Percentiles rank a stretch among this genome's conserved stretches.
Conservation (phyloP, 2,797 vertebrate species). For the Pristis pectinata region DNA sequence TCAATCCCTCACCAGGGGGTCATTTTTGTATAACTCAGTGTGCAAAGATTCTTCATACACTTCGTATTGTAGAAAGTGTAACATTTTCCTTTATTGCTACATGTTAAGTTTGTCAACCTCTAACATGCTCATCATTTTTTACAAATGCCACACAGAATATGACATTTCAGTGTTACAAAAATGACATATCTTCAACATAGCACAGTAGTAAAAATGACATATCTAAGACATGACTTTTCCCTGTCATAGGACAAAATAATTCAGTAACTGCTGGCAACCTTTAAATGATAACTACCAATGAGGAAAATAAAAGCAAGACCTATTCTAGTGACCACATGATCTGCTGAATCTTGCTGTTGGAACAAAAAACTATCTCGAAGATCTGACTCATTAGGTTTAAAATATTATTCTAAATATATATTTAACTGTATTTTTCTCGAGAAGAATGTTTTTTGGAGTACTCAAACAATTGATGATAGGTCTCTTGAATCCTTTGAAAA, state of each 20-base stretch:
- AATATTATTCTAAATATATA: not conserved
- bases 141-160: conserved; percentile 22
- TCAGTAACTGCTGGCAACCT: conserved; percentile 13
- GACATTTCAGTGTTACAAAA: conserved; percentile 24
- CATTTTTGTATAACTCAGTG: not conserved
- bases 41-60: conserved; percentile 12
- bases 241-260: conserved; percentile 31
- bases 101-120: conserved; percentile 5
- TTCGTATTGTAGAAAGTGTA: not conserved
- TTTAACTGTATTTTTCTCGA: not conserved
- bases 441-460: not conserved
- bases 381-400: not conserved
- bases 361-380: conserved; percentile 20
- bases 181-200: conserved; percentile 23
- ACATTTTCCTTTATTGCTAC: conserved; percentile 16
- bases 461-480: not conserved
- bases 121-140: conserved; percentile 20
- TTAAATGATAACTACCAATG: conserved; percentile 9
- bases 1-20: not conserved
- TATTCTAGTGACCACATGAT: not conserved
- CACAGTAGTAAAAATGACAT: conserved; percentile 22
- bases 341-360: conserved; percentile 27
- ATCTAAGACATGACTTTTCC: conserved; percentile 7
- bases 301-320: not conserved
- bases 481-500: not conserved